Evolutionary conservation across 2,797 vertebrate species (phyloP).

Genomic region (Notolepis coatsorum): DNA sequence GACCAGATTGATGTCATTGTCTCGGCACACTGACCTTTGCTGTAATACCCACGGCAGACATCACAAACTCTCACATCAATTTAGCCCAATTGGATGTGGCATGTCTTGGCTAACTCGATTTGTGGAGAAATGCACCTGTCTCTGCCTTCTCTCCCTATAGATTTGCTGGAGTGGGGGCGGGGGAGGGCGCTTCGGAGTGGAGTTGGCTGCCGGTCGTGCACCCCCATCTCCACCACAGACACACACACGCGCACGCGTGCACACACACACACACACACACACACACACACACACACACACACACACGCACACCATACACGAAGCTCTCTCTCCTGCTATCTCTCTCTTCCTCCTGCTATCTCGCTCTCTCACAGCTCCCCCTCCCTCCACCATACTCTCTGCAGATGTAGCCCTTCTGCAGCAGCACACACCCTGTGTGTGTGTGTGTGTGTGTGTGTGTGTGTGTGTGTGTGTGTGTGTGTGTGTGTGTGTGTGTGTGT

Average conservation of each 20-base stretch:
- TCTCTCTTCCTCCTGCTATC: constrained; percentile 46
- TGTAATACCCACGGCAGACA: constrained; percentile 98
- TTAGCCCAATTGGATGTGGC: constrained; percentile 99
- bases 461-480: constrained; percentile 7
- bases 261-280: constrained; percentile 50
- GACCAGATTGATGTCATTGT: constrained; percentile 94
- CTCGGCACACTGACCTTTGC: constrained; percentile 98
- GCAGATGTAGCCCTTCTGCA: constrained; percentile 77
- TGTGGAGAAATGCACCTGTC: constrained; percentile 99
- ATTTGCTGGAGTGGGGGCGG: constrained; percentile 86
- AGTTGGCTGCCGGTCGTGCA: constrained; percentile 21
- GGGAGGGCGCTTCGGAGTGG: constrained; percentile 44
- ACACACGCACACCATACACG: constrained; percentile 8
- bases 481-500: constrained; percentile 27
- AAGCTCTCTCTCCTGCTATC: constrained; percentile 29
- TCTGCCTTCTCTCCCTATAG: constrained; percentile 99
- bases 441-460: constrained; percentile 1
- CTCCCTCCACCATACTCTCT: constrained; percentile 61
- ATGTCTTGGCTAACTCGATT: constrained; percentile 99
- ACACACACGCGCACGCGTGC: constrained; percentile 37
- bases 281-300: constrained; percentile 34
- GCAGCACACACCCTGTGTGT: constrained; percentile 56
- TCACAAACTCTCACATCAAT: constrained; percentile 99
- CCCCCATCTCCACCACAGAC: constrained; percentile 11
- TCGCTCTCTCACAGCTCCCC: constrained; percentile 53